Percentiles rank a stretch among this genome's conserved stretches.
These are phyloP conservation scores for Rissa tridactyla DNA, from an alignment of 2,113 vertebrate genomes.

Conservation along the genomic window DNA sequence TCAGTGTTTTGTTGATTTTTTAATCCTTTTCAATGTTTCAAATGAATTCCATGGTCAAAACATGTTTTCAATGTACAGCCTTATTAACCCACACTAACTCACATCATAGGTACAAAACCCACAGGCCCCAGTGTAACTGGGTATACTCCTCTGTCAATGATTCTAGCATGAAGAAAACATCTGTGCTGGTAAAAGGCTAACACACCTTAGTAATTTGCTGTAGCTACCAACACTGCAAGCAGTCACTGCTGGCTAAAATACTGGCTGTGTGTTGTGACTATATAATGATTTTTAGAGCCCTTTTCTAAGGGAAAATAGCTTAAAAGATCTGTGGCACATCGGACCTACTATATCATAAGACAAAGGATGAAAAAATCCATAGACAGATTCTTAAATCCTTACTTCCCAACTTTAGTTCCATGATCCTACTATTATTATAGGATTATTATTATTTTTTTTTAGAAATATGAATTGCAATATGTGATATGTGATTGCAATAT, in stretches of 20 bases:
- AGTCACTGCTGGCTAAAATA: background rate
- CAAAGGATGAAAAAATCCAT: background rate
- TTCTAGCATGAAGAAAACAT: background rate
- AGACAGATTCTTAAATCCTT: background rate
- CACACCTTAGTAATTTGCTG: background rate
- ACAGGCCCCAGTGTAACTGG: background rate
- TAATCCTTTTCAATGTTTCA: background rate
- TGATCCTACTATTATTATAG: background rate
- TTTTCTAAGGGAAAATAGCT: background rate
- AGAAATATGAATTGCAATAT: background rate
- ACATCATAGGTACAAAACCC: background rate
- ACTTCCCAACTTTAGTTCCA: background rate
- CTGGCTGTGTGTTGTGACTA: background rate
- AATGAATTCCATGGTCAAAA: background rate
- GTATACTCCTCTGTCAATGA: background rate
- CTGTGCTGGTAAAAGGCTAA: background rate
- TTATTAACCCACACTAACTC: background rate
- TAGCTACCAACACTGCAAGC: background rate
- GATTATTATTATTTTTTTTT: background rate
- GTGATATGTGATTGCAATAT: too few species aligned
- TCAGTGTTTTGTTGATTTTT: background rate
- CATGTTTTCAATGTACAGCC: background rate
- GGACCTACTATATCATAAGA: background rate
- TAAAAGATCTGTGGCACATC: background rate
- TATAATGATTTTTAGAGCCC: background rate